These are phyloP conservation scores for Ophonus ardosiacus DNA, from an alignment of 2,888 invertebrate genomes.

Conservation along the genomic window DNA sequence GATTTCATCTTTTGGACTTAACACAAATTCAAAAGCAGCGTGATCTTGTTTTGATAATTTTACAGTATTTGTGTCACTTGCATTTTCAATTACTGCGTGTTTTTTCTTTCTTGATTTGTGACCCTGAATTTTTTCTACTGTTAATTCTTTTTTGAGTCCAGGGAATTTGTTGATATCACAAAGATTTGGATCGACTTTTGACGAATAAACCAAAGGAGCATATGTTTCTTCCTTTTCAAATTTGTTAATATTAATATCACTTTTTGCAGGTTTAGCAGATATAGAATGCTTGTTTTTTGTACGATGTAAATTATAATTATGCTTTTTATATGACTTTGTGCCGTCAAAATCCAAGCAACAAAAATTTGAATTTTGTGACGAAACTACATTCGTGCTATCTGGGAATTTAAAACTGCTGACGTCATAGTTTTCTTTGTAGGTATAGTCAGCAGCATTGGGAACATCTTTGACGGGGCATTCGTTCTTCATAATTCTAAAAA, in stretches of 20 bases:
- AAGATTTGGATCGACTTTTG: not conserved
- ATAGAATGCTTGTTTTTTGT: not conserved
- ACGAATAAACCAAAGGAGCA: not conserved
- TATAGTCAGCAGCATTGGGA: not conserved
- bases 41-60: not conserved
- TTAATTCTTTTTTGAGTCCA: not conserved
- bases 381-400: not conserved
- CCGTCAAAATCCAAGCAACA: conserved; percentile 42
- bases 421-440: conserved; percentile 43
- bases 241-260: conserved; percentile 39
- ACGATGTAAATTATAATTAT: conserved; percentile 7
- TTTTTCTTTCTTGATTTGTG: not conserved
- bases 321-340: conserved; percentile 27
- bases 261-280: conserved; percentile 6
- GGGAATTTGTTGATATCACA: conserved; percentile 1
- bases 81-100: not conserved
- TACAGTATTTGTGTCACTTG: conserved; percentile 13
- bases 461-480: conserved; percentile 28
- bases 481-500: not conserved
- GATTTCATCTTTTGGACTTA: conserved; percentile 18
- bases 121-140: not conserved
- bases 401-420: conserved; percentile 55
- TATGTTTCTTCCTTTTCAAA: not conserved
- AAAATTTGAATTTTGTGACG: conserved; percentile 1
- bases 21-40: conserved; percentile 33